A percentile compares a stretch with the other conserved stretches of the same genome.
Conservation (phyloP, 2,888 invertebrate genomes). For the Andrena camellia region DNA sequence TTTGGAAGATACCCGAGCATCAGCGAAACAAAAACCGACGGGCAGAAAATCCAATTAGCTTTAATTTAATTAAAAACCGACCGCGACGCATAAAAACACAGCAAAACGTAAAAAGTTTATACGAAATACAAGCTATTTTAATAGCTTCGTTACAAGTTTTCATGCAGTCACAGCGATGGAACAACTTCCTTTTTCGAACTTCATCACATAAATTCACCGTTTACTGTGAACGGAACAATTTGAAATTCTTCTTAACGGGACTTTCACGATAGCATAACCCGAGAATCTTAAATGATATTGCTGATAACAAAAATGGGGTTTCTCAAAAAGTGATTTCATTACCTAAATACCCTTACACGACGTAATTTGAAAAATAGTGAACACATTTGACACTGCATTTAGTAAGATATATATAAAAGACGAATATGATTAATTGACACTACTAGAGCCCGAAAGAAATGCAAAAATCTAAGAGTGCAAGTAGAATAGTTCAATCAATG, state of each 20-base stretch:
- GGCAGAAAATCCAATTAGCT: conserved; percentile 42
- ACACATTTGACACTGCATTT: no score
- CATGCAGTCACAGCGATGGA: neutral
- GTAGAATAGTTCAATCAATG: neutral
- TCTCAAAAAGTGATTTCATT: no score
- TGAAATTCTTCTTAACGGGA: neutral
- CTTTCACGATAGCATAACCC: no score
- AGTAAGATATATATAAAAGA: no score
- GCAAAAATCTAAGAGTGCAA: neutral
- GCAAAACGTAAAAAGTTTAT: conserved; percentile 3
- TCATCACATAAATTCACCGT: neutral
- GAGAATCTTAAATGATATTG: neutral
- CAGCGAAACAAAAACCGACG: neutral
- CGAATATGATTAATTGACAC: neutral
- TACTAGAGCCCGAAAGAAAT: neutral
- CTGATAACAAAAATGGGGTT: no score
- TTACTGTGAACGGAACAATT: neutral
- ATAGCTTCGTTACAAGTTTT: neutral
- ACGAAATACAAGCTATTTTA: conserved; percentile 2
- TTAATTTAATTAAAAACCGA: conserved; percentile 43
- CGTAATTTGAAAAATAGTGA: no score
- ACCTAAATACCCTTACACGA: no score
- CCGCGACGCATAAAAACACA: neutral
- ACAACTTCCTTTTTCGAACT: neutral
- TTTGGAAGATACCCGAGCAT: conserved; percentile 8